A percentile compares a stretch with the other conserved stretches of the same genome.
Evolutionary conservation across 1,140 invertebrate species (phyloP).

Genomic region (Propsilocerus akamusi): DNA sequence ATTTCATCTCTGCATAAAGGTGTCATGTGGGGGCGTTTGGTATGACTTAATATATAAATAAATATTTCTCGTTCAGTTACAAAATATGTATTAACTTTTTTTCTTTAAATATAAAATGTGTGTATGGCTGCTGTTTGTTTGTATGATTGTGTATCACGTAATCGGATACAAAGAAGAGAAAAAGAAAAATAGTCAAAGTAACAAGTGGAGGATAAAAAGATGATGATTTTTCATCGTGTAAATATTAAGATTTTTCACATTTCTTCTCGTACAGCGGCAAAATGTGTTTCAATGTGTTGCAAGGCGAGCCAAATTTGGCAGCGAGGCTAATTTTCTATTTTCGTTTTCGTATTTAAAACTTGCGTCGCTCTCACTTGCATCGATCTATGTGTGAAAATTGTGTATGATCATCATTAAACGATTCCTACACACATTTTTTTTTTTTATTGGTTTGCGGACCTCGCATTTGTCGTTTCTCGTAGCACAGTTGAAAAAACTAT

Average conservation of each 20-base stretch:
- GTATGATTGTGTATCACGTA: too few species aligned
- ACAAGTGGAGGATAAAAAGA: too few species aligned
- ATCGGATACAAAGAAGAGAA: too few species aligned
- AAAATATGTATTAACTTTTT: neutral
- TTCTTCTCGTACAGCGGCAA: too few species aligned
- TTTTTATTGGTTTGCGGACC: too few species aligned
- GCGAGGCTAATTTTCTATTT: slow-evolving; percentile 1
- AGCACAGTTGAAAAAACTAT: neutral
- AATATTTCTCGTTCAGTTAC: neutral
- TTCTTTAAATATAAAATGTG: neutral
- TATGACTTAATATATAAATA: neutral
- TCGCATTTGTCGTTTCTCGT: neutral
- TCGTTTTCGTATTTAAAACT: neutral
- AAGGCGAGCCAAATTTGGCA: neutral
- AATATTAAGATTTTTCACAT: too few species aligned
- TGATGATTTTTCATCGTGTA: too few species aligned
- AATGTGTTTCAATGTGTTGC: too few species aligned
- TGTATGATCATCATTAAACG: too few species aligned
- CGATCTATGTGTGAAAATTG: neutral
- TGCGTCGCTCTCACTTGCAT: neutral
- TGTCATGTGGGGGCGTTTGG: neutral
- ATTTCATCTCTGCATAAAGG: neutral
- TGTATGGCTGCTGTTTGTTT: too few species aligned
- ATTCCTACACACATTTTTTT: slow-evolving; percentile 5
- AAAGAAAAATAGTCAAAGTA: too few species aligned